These are phyloP conservation scores for Ophioninae sp. DNA, from an alignment of 2,888 invertebrate genomes.

Conservation along the genomic window DNA sequence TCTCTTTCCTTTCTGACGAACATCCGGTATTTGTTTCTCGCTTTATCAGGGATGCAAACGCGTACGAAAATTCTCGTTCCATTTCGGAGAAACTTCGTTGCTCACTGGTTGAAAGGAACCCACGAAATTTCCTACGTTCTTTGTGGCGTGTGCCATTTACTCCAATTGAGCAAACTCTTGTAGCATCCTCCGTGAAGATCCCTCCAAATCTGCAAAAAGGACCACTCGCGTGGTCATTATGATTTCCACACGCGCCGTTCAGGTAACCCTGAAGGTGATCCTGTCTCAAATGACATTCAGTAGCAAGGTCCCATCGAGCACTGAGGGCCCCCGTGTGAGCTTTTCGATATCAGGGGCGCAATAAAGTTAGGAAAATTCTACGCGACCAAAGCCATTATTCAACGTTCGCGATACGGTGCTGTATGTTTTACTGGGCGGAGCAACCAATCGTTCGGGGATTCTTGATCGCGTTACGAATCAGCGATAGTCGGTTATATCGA, in stretches of 20 bases:
- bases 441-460: conserved; percentile 1
- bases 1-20: background rate
- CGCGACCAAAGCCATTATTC: background rate
- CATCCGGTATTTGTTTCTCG: background rate
- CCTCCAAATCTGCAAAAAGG: too few species aligned
- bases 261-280: too few species aligned
- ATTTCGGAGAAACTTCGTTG: background rate
- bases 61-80: background rate
- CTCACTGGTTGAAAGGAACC: background rate
- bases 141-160: background rate
- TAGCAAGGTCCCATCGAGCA: too few species aligned
- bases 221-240: too few species aligned
- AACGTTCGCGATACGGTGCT: background rate
- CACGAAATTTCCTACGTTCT: background rate
- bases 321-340: too few species aligned
- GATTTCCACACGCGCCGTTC: too few species aligned
- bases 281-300: too few species aligned
- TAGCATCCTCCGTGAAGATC: background rate
- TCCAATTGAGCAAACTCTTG: background rate
- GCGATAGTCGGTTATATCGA: conserved; percentile 35
- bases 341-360: too few species aligned
- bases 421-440: background rate
- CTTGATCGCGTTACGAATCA: conserved; percentile 7
- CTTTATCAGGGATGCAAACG: background rate
- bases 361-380: too few species aligned